phyloP scores from a whole-genome alignment of 2,113 vertebrate genomes.

The Nesoenas mayeri region DNA sequence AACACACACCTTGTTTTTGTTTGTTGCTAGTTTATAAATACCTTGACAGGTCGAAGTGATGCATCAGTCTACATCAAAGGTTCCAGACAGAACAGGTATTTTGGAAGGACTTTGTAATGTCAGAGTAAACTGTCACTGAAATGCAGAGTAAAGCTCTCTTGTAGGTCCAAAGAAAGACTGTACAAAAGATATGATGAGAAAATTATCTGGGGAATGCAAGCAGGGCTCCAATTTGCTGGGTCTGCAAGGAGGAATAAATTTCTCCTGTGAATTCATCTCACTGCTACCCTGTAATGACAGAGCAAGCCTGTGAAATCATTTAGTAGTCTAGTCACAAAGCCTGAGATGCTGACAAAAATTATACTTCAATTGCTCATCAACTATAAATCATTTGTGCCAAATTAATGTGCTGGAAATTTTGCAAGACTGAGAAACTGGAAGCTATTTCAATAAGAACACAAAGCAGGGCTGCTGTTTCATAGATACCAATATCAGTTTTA shows the following conservation, averaged over 20 bases:
- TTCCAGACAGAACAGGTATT: not conserved
- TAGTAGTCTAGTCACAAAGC: constrained; percentile 18
- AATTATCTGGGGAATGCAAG: not conserved
- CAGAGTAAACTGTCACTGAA: constrained; percentile 11
- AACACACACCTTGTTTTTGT: not conserved
- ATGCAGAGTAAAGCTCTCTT: constrained; percentile 1
- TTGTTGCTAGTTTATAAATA: constrained; percentile 31
- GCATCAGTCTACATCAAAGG: not conserved
- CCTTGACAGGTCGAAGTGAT: not conserved
- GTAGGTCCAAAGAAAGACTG: not conserved
- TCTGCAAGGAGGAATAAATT: constrained; percentile 6
- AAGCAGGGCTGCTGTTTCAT: not conserved
- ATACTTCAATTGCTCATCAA: constrained; percentile 40
- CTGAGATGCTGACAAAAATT: constrained; percentile 10
- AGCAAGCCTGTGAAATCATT: not conserved
- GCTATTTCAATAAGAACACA: not conserved
- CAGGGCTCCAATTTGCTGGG: not conserved
- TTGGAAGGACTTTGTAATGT: constrained; percentile 15
- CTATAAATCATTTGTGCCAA: constrained; percentile 40
- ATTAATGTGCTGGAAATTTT: constrained; percentile 32
- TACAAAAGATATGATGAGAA: not conserved
- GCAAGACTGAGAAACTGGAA: constrained; percentile 18
- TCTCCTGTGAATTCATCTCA: constrained; percentile 21
- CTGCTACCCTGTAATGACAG: not conserved
- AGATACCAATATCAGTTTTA: not conserved